These are phyloP conservation scores for Uloborus plumipes DNA, from an alignment of 2,888 invertebrate genomes.

Conservation along the genomic window DNA sequence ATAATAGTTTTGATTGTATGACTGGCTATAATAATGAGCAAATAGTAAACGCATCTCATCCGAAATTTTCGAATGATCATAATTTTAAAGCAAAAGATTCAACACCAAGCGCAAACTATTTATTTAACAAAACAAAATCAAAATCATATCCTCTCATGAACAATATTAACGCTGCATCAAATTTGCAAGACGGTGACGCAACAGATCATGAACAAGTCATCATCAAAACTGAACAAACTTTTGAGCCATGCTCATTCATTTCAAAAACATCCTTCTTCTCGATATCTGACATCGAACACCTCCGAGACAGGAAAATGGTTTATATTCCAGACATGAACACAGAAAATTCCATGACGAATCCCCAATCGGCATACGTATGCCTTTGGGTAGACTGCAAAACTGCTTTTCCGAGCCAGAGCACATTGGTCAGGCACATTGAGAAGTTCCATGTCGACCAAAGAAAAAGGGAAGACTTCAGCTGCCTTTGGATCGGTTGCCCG, in stretches of 20 bases:
- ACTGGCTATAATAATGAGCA: too few relatives aligned
- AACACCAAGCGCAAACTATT: too few relatives aligned
- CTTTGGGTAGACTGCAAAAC: conserved; percentile 57
- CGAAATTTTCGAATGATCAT: too few relatives aligned
- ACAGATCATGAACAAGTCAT: neutral
- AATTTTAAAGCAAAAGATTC: too few relatives aligned
- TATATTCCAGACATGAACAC: neutral
- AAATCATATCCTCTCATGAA: too few relatives aligned
- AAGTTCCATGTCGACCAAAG: conserved; percentile 77
- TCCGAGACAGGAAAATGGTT: neutral
- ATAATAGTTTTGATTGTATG: too few relatives aligned
- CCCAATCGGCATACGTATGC: conserved; percentile 12
- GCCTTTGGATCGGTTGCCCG: conserved; percentile 92
- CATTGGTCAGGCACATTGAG: conserved; percentile 82
- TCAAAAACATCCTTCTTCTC: neutral
- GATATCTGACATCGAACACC: neutral
- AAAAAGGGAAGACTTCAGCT: conserved; percentile 85
- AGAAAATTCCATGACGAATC: neutral
- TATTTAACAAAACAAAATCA: too few relatives aligned
- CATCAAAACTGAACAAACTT: conserved; percentile 14
- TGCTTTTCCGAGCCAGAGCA: conserved; percentile 43
- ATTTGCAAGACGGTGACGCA: too few relatives aligned
- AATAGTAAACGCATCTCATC: too few relatives aligned
- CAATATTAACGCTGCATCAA: too few relatives aligned
- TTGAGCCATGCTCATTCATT: neutral